Evolutionary conservation across 2,888 invertebrate species (phyloP).

Genomic region (Ephialtes manifestator): DNA sequence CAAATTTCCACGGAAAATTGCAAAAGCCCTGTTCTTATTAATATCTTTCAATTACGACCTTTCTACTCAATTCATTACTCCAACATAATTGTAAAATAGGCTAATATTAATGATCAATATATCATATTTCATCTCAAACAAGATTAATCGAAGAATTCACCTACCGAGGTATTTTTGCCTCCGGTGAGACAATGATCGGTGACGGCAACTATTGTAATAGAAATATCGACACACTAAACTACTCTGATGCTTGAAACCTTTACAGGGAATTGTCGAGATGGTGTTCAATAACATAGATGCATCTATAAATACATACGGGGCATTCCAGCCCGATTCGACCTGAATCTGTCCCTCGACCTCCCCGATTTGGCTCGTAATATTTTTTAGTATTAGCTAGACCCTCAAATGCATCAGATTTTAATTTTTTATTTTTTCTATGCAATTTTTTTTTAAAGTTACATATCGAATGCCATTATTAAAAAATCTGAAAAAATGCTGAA

Average conservation of each 20-base stretch:
- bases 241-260: constrained; percentile 1
- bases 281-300: constrained; percentile 15
- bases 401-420: too few species aligned
- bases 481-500: too few species aligned
- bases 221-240: not conserved
- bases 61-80: not conserved
- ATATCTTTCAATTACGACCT: not conserved
- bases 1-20: not conserved
- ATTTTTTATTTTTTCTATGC: too few species aligned
- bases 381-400: too few species aligned
- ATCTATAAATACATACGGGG: not conserved
- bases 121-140: not conserved
- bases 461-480: too few species aligned
- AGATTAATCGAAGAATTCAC: not conserved
- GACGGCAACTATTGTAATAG: constrained; percentile 19
- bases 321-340: too few species aligned
- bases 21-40: not conserved
- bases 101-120: not conserved
- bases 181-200: constrained; percentile 5
- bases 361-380: too few species aligned
- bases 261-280: constrained; percentile 20
- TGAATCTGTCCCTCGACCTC: too few species aligned
- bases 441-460: too few species aligned
- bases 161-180: not conserved
- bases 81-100: not conserved